These are phyloP conservation scores for Tetragnatha versicolor DNA, from an alignment of 1,140 invertebrate species.

Conservation along the genomic window DNA sequence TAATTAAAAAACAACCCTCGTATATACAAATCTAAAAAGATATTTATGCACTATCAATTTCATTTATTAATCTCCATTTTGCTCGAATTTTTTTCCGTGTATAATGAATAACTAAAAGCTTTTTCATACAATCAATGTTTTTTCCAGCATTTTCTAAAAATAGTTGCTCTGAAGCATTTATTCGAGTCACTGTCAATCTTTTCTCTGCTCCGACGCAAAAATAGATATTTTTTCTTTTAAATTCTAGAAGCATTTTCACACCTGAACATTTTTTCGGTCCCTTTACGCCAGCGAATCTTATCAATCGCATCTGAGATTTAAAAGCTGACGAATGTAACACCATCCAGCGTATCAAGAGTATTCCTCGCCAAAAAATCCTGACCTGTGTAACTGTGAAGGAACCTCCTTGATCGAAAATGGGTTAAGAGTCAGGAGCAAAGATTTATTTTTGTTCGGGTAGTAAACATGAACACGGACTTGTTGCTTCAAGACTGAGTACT, in stretches of 20 bases:
- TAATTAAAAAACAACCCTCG: no score
- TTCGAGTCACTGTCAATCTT: background rate
- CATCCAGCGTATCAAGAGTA: background rate
- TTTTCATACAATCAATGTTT: background rate
- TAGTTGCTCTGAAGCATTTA: background rate
- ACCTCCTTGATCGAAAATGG: conserved; percentile 10
- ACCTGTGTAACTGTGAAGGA: background rate
- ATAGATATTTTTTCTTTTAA: background rate
- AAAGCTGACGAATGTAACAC: conserved; percentile 16
- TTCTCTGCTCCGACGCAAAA: background rate
- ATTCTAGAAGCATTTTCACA: background rate
- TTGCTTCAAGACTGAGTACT: background rate
- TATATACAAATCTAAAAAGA: no score
- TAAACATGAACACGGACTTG: background rate
- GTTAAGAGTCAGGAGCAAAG: background rate
- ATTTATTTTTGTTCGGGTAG: conserved; percentile 9
- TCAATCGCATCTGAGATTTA: background rate
- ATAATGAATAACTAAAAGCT: no score
- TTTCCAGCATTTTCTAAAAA: background rate
- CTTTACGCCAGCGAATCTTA: background rate
- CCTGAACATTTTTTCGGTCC: background rate
- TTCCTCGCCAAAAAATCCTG: background rate
- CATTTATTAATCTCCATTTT: no score
- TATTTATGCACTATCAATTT: no score
- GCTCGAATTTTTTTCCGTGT: no score